A percentile compares a stretch with the other conserved stretches of the same genome.
phyloP scores from a whole-genome alignment of 1,140 invertebrate species.

The Aphis gossypii region DNA sequence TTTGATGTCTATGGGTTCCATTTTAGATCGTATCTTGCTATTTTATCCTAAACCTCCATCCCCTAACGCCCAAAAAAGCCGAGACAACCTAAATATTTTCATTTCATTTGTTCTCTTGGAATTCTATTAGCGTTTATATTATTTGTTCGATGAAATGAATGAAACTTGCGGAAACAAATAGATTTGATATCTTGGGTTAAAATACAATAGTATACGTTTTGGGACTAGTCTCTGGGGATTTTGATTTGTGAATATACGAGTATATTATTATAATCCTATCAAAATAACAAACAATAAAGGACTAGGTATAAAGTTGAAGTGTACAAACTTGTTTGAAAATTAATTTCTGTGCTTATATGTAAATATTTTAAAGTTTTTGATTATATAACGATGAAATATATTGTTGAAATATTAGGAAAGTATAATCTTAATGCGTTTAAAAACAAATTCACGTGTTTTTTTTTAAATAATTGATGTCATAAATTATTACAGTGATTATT shows the following conservation, averaged over 20 bases:
- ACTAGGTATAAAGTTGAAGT: neutral
- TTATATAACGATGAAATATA: neutral
- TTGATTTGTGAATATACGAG: neutral
- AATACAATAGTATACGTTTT: neutral
- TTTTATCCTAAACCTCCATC: neutral
- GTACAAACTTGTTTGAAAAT: neutral
- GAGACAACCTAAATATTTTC: neutral
- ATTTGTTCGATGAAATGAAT: neutral
- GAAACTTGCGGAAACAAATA: neutral
- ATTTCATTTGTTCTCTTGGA: conserved; percentile 17
- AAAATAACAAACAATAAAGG: conserved; percentile 7
- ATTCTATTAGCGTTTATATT: conserved; percentile 37
- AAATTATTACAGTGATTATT: conserved; percentile 20
- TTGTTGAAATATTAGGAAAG: neutral
- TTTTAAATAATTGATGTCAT: neutral
- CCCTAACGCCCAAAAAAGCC: neutral
- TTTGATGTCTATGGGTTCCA: neutral
- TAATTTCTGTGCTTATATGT: neutral
- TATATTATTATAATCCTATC: conserved; percentile 17
- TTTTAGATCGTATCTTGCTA: neutral
- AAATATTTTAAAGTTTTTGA: conserved; percentile 31
- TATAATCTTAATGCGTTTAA: neutral
- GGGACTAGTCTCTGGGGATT: neutral
- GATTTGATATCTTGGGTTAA: neutral
- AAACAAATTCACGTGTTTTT: neutral